A percentile compares a stretch with the other conserved stretches of the same genome.
Conservation (phyloP, 2,797 vertebrate genomes). For the Lepilemur ruficaudatus region DNA sequence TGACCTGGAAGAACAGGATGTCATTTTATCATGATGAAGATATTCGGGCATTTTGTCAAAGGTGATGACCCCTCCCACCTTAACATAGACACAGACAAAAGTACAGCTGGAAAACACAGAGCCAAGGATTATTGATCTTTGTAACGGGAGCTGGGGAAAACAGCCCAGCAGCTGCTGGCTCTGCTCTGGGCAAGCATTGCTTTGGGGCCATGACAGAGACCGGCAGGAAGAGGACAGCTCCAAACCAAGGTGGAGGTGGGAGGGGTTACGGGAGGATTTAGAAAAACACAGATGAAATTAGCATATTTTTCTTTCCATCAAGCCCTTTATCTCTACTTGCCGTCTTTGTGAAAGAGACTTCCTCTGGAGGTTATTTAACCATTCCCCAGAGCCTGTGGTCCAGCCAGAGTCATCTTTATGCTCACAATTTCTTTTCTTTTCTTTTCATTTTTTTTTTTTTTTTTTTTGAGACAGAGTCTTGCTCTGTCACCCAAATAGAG, state of each 20-base stretch:
- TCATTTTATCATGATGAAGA: conserved; percentile 55
- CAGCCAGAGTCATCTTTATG: background rate
- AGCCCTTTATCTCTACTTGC: conserved; percentile 8
- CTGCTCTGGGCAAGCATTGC: background rate
- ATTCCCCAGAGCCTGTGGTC: background rate
- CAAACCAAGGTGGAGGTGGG: background rate
- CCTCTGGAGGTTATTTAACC: background rate
- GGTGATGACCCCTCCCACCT: conserved; percentile 23
- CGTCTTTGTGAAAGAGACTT: conserved; percentile 22
- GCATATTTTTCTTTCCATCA: conserved; percentile 30
- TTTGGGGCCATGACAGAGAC: background rate
- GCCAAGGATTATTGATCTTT: background rate
- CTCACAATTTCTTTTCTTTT: background rate
- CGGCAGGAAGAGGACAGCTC: background rate
- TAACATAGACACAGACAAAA: conserved; percentile 38
- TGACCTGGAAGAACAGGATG: conserved; percentile 25
- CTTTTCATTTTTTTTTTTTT: background rate
- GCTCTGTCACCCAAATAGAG: too few relatives aligned
- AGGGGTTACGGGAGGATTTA: background rate
- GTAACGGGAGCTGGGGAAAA: conserved; percentile 29
- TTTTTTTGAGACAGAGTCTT: too few relatives aligned
- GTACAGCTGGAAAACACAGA: conserved; percentile 13
- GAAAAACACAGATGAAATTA: conserved; percentile 41
- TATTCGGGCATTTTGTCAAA: conserved; percentile 58
- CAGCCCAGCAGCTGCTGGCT: background rate